Percentiles rank a stretch among this genome's conserved stretches.
Evolutionary conservation across 2,797 vertebrate species (phyloP).

Genomic region (Sternotherus odoratus): DNA sequence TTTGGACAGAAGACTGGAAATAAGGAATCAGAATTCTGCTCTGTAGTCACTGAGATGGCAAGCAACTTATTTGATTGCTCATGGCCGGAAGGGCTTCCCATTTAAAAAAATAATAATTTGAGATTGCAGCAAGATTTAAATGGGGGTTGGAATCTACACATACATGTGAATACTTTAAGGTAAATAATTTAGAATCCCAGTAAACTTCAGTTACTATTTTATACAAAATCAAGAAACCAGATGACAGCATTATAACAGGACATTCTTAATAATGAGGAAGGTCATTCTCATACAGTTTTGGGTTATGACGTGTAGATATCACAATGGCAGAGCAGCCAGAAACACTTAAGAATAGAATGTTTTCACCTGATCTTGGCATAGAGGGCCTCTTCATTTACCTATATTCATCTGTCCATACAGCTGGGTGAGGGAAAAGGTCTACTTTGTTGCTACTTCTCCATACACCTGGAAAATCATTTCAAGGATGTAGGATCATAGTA

Average conservation of each 20-base stretch:
- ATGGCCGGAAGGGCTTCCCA: neutral
- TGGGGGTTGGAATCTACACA: rapidly evolving
- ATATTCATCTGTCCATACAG: neutral
- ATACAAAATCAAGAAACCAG: neutral
- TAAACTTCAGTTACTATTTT: neutral
- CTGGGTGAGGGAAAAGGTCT: neutral
- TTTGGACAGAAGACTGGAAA: neutral
- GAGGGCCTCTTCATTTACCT: rapidly evolving
- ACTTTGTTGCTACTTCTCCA: neutral
- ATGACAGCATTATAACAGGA: neutral
- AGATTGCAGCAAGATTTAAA: neutral
- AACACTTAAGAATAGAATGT: neutral
- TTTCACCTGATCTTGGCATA: neutral
- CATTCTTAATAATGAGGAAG: neutral
- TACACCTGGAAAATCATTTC: neutral
- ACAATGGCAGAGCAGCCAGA: rapidly evolving
- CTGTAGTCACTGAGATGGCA: neutral
- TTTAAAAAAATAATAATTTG: neutral
- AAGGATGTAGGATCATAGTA: neutral
- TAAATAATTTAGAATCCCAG: neutral
- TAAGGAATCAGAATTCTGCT: neutral
- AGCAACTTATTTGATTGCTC: neutral
- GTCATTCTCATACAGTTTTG: neutral
- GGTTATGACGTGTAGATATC: neutral
- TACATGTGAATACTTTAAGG: neutral